phyloP scores from a whole-genome alignment of 2,888 invertebrate genomes.

The Brachyopa scutellaris region DNA sequence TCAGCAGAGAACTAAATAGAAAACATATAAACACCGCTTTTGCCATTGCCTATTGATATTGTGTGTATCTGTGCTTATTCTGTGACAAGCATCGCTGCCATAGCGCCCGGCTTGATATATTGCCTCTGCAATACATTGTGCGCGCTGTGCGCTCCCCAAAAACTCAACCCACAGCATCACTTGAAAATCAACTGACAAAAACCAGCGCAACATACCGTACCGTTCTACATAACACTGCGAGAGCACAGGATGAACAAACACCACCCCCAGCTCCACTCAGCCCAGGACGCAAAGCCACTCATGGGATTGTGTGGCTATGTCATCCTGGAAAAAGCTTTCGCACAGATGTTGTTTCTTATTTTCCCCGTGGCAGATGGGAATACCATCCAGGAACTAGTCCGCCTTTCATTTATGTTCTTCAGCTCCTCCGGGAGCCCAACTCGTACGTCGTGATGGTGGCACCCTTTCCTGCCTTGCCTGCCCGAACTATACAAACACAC shows the following conservation, averaged over 20 bases:
- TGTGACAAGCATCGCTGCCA: slow-evolving; percentile 67
- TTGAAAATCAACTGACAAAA: slow-evolving; percentile 73
- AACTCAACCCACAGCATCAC: slow-evolving; percentile 44
- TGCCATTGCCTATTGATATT: slow-evolving; percentile 73
- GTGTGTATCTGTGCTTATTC: slow-evolving; percentile 72
- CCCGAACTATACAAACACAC: slow-evolving; percentile 55
- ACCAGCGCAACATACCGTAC: slow-evolving; percentile 71
- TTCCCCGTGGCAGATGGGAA: slow-evolving; percentile 69
- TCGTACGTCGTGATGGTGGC: slow-evolving; percentile 29
- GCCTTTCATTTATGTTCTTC: slow-evolving; percentile 68
- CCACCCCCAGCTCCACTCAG: slow-evolving; percentile 53
- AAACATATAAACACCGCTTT: slow-evolving; percentile 72
- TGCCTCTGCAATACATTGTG: slow-evolving; percentile 72
- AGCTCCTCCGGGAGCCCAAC: slow-evolving; percentile 63
- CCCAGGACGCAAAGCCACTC: slow-evolving; percentile 71
- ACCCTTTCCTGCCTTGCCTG: slow-evolving; percentile 29
- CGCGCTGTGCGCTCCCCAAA: slow-evolving; percentile 32
- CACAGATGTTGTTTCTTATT: slow-evolving; percentile 72
- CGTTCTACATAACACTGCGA: slow-evolving; percentile 63
- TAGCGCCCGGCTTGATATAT: slow-evolving; percentile 66
- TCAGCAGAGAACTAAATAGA: slow-evolving; percentile 71
- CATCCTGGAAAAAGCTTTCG: slow-evolving; percentile 75
- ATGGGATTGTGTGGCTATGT: slow-evolving; percentile 77
- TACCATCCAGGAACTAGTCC: slow-evolving; percentile 72
- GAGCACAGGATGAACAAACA: slow-evolving; percentile 58